Conservation (phyloP, 2,888 invertebrate genomes). For the Seira musarum region DNA sequence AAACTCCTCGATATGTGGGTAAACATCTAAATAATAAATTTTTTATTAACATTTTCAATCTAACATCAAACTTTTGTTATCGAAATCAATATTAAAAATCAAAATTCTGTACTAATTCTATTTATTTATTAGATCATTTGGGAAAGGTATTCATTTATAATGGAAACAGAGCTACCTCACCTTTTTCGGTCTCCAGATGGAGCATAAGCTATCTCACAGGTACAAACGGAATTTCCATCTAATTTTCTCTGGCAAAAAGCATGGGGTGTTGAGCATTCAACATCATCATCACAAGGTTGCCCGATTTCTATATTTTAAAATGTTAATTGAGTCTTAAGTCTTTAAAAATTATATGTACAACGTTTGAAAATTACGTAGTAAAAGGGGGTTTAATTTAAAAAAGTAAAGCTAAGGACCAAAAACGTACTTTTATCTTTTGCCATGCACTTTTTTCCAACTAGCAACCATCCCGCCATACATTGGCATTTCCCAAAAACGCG, state of each 20-base stretch:
- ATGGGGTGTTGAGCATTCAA: constrained; percentile 65
- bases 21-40: no score
- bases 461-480: constrained; percentile 76
- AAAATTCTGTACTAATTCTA: no score
- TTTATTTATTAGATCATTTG: no score
- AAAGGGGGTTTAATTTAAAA: background rate
- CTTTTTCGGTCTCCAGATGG: constrained; percentile 71
- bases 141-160: no score
- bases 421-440: constrained; percentile 62
- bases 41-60: no score
- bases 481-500: constrained; percentile 91
- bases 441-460: constrained; percentile 60
- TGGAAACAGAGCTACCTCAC: no score
- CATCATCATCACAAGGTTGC: constrained; percentile 65
- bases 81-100: no score
- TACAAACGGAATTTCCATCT: constrained; percentile 68
- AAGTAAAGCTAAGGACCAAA: background rate
- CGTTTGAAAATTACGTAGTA: no score
- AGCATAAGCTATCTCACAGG: constrained; percentile 68
- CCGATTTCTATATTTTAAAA: no score
- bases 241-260: constrained; percentile 68
- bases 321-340: no score
- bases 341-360: no score
- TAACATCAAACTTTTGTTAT: no score
- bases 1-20: constrained; percentile 56